Percentiles rank a stretch among this genome's conserved stretches.
phyloP scores from a whole-genome alignment of 1,140 invertebrate genomes.

The Polyergus mexicanus region DNA sequence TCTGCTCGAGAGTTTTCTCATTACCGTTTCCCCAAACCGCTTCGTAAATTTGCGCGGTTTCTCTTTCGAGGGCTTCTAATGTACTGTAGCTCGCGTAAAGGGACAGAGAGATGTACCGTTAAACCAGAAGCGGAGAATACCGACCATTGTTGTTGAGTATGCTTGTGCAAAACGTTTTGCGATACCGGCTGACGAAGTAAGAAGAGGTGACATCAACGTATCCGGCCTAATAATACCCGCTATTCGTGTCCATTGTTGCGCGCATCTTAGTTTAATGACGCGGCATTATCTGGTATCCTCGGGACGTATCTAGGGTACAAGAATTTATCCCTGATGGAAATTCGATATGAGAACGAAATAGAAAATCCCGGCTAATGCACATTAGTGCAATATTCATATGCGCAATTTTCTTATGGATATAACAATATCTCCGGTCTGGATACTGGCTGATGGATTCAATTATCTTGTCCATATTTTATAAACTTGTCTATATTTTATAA shows the following conservation, averaged over 20 bases:
- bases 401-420: slow-evolving; percentile 44
- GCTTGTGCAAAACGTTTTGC: slow-evolving; percentile 67
- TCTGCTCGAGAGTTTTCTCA: slow-evolving; percentile 63
- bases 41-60: slow-evolving; percentile 51
- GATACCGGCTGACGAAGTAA: slow-evolving; percentile 69
- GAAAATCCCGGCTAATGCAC: slow-evolving; percentile 36
- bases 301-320: slow-evolving; percentile 47
- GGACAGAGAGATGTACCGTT: slow-evolving; percentile 16
- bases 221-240: slow-evolving; percentile 67
- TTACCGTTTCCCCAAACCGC: slow-evolving; percentile 59
- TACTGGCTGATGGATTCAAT: slow-evolving; percentile 30
- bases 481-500: not conserved
- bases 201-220: slow-evolving; percentile 66
- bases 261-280: slow-evolving; percentile 67
- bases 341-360: slow-evolving; percentile 58
- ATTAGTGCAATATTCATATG: slow-evolving; percentile 44
- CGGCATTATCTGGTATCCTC: slow-evolving; percentile 58
- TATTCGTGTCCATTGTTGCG: slow-evolving; percentile 69
- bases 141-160: slow-evolving; percentile 63
- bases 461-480: not conserved
- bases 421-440: slow-evolving; percentile 19
- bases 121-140: slow-evolving; percentile 60
- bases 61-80: slow-evolving; percentile 46
- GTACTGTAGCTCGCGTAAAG: slow-evolving; percentile 33
- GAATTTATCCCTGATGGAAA: slow-evolving; percentile 72